Evolutionary conservation across 2,113 vertebrate species (phyloP).

Genomic region (Bos taurus): DNA sequence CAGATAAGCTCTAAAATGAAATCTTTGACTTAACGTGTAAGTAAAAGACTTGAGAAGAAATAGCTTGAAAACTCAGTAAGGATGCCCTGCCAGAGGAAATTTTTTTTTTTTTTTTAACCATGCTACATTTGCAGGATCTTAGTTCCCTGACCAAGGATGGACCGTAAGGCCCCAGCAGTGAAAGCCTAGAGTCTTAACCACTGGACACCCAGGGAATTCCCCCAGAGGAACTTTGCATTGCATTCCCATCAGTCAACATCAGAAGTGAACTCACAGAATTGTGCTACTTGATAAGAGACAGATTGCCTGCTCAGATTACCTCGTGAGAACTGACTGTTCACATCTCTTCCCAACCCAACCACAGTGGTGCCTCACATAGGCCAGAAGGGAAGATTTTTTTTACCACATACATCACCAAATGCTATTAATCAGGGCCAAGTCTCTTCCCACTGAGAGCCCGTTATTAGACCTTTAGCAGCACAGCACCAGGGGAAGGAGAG

Average conservation of each 20-base stretch:
- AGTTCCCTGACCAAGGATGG: background rate
- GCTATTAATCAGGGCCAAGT: background rate
- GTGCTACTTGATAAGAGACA: background rate
- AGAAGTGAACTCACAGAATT: background rate
- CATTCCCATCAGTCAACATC: background rate
- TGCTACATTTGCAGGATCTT: background rate
- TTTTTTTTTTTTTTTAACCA: background rate
- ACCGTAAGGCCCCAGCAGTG: background rate
- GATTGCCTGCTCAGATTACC: background rate
- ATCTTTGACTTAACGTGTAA: background rate
- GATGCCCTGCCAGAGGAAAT: background rate
- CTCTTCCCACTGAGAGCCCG: background rate
- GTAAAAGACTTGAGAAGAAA: background rate
- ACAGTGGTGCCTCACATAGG: background rate
- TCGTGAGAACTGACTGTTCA: accelerated
- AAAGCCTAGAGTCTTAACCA: background rate
- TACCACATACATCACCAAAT: background rate
- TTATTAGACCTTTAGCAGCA: background rate
- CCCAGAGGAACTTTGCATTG: background rate
- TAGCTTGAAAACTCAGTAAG: background rate
- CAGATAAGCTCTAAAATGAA: background rate
- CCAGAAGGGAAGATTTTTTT: background rate
- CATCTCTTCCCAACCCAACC: background rate
- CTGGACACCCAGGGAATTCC: background rate
- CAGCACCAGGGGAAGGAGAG: background rate